A percentile compares a stretch with the other conserved stretches of the same genome.
phyloP scores from a whole-genome alignment of 2,797 vertebrate genomes.

The Lepus oiostolus region DNA sequence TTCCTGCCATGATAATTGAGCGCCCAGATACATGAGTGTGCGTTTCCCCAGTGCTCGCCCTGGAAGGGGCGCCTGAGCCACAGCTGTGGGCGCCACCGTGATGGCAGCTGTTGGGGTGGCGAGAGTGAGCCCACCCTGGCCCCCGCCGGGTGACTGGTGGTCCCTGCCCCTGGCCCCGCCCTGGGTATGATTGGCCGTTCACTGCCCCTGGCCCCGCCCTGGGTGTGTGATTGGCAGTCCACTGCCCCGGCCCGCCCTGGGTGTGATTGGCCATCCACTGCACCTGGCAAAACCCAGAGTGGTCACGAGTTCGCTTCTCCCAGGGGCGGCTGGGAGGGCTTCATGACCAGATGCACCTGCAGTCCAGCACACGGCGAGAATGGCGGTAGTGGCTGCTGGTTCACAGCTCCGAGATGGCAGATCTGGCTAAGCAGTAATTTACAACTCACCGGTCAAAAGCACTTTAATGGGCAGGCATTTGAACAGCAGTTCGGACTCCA shows the following conservation, averaged over 20 bases:
- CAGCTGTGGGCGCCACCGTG: background rate
- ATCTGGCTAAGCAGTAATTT: background rate
- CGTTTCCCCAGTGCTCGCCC: background rate
- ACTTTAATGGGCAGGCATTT: background rate
- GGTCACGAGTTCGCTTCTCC: fast-evolving
- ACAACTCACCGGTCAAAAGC: background rate
- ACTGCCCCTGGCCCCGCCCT: background rate
- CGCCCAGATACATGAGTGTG: background rate
- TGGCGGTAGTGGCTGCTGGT: background rate
- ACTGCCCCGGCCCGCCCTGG: too few species aligned
- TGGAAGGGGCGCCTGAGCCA: background rate
- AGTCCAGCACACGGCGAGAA: background rate
- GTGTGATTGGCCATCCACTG: fast-evolving
- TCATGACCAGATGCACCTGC: fast-evolving
- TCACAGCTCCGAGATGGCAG: too few species aligned
- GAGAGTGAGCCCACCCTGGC: background rate
- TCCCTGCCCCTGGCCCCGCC: background rate
- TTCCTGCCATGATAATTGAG: background rate
- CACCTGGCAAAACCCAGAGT: background rate
- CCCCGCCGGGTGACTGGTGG: fast-evolving
- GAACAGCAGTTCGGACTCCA: too few species aligned
- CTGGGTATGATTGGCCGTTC: fast-evolving
- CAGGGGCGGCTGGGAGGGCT: fast-evolving
- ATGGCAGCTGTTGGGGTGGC: background rate
- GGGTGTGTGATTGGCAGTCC: background rate